Conservation (phyloP, 1,140 invertebrate genomes). For the Oryzaephilus surinamensis region DNA sequence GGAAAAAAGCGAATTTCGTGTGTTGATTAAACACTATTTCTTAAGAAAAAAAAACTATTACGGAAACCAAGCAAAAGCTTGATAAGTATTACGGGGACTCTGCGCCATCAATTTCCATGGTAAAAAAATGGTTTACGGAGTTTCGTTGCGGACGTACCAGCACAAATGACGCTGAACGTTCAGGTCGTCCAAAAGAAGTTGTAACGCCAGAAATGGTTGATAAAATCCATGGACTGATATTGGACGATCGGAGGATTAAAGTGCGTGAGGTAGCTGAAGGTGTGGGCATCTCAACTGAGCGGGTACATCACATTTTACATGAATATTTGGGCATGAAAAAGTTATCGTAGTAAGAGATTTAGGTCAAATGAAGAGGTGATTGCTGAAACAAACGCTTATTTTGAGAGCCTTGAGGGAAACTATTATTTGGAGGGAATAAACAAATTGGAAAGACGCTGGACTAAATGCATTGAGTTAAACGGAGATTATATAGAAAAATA, state of each 20-base stretch:
- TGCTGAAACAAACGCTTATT: slow-evolving; percentile 11
- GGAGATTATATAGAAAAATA: slow-evolving; percentile 13
- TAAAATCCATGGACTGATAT: slow-evolving; percentile 1
- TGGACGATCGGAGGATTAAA: slow-evolving; percentile 10
- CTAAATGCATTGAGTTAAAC: slow-evolving; percentile 9
- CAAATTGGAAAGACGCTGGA: too few species aligned
- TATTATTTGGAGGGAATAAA: slow-evolving; percentile 1
- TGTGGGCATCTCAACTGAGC: slow-evolving; percentile 12
- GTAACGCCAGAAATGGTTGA: slow-evolving; percentile 3
- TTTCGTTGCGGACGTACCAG: slow-evolving; percentile 24
- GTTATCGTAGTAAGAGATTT: slow-evolving; percentile 19
- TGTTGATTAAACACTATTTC: slow-evolving; percentile 2
- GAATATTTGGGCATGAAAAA: slow-evolving; percentile 17
- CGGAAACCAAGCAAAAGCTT: slow-evolving; percentile 4
- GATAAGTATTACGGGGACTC: slow-evolving; percentile 13
- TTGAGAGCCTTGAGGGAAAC: too few species aligned
- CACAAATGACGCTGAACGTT: slow-evolving; percentile 11
- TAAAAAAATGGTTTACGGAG: slow-evolving; percentile 22
- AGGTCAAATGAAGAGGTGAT: background rate
- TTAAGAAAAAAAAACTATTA: background rate
- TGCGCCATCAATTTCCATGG: slow-evolving; percentile 16
- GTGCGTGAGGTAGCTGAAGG: slow-evolving; percentile 18
- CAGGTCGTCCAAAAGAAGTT: background rate
- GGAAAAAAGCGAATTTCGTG: slow-evolving; percentile 4
- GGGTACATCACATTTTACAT: slow-evolving; percentile 11